phyloP scores from a whole-genome alignment of 2,113 vertebrate genomes.

The human region GRCh38 chr19:40710501-40711000 shows the following conservation, averaged over 20 bases:
- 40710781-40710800: background rate
- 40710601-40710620: background rate
- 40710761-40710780: background rate
- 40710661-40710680: background rate
- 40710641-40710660: background rate
- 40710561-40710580: background rate
- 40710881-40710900: background rate
- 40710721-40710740: background rate
- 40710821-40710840: background rate
- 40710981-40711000: background rate
- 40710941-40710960: background rate
- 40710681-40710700: background rate
- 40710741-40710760: background rate
- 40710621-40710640: background rate
- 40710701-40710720: background rate
- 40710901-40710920: no score
- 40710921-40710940: background rate
- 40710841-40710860: background rate
- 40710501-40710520: no score
- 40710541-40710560: no score
- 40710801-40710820: conserved; percentile 3
- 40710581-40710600: background rate
- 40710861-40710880: background rate
- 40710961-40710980: background rate
- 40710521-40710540: no score